Base-by-base conservation (phyloP, 2,113 vertebrate genomes). In the Antechinus stuartii region DNA sequence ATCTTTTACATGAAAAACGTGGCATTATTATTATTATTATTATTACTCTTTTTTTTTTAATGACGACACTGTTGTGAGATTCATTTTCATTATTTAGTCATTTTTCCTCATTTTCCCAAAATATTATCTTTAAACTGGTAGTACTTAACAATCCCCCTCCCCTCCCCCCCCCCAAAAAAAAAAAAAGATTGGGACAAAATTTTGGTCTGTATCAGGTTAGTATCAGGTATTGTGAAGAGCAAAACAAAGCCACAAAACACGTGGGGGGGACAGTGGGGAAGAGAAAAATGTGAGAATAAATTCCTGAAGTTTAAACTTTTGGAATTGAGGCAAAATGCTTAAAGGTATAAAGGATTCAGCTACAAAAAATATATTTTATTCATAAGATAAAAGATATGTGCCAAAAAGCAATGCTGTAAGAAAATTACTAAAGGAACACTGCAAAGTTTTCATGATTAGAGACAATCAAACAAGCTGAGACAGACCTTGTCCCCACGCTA, bases 191-290 rank as follows among this genome's bases (percentile, higher is more conserved):
- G 19, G 90, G 22, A 50, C 95, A 25, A 16, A 57, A 10, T 56
- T 91, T 95, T 91, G 92, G 19, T 23, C 19, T 23, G n/a, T 42
- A 42, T 93, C 42, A 42, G 42, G 42, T 54, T 56, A 14, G 52
- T 9, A 90, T 54, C 19, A 23, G n/a, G 6, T 46, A 93, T 8
- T 93, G 76, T 57, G 8, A 92, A 96, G 56, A 93, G 55, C 49
- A 27, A 3, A 92, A 94, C 26, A 47, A 3, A 92, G 96, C 54
- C 11, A 95, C 61, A 26, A 10, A 52, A n/a, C 55, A 94, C 76
- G 94, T 42, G 47, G 91, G 49, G 49, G 49, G 49, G 6, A 24
- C 42, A 42, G 42, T 42, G 42, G 56, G 46, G 91, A 12, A 19
- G 27, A 22, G 12, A 89, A 35, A 55, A 76, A 12, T 49, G 53